These are phyloP conservation scores for Ceramica pisi DNA, from an alignment of 2,888 invertebrate species.

Conservation along the genomic window DNA sequence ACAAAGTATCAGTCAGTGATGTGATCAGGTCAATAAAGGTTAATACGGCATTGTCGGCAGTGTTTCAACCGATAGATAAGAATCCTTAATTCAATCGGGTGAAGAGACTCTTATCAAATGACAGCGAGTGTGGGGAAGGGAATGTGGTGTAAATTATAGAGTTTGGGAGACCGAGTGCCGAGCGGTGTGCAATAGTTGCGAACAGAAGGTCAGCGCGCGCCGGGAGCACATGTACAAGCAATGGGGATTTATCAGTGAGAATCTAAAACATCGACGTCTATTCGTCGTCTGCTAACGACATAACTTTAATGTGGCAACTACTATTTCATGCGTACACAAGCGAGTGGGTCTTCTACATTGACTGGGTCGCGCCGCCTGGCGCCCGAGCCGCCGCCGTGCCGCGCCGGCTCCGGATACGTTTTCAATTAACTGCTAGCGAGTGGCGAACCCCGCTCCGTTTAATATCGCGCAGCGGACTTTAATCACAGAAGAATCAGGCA, in stretches of 20 bases:
- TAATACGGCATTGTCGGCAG: background rate
- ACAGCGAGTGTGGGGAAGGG: slow-evolving; percentile 21
- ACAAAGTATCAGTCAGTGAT: slow-evolving; percentile 2
- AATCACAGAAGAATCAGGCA: slow-evolving; percentile 63
- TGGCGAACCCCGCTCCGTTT: slow-evolving; percentile 49
- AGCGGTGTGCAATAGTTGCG: background rate
- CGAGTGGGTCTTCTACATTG: slow-evolving; percentile 25
- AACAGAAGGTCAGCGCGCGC: slow-evolving; percentile 27
- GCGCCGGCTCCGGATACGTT: slow-evolving; percentile 56
- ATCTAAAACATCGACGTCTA: background rate
- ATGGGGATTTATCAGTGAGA: background rate
- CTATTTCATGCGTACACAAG: background rate
- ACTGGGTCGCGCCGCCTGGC: background rate
- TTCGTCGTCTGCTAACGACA: background rate
- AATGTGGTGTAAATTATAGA: background rate
- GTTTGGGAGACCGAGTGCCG: background rate
- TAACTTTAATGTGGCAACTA: too few species aligned
- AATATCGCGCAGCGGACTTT: slow-evolving; percentile 62
- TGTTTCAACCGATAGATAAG: slow-evolving; percentile 19
- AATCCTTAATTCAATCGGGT: slow-evolving; percentile 26
- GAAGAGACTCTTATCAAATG: slow-evolving; percentile 33
- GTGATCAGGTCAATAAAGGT: slow-evolving; percentile 5
- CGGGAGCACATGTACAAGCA: too few species aligned
- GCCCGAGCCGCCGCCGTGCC: slow-evolving; percentile 6
- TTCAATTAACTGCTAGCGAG: slow-evolving; percentile 61